phyloP scores from a whole-genome alignment of 1,140 invertebrate genomes.

The Drosophila pachea region DNA sequence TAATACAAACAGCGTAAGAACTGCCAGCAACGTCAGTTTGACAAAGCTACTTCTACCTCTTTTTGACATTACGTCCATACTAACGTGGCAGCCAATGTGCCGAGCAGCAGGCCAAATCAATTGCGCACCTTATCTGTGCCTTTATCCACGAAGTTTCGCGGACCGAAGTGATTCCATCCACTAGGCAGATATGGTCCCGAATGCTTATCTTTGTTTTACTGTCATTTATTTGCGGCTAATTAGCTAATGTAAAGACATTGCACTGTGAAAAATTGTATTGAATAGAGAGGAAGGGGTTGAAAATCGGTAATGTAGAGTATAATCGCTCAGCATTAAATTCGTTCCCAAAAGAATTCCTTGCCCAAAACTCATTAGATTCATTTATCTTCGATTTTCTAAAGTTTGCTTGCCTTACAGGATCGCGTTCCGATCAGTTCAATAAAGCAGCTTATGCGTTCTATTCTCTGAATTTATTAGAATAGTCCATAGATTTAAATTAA shows the following conservation, averaged over 20 bases:
- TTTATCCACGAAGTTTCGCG: background rate
- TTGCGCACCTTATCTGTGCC: conserved; percentile 3
- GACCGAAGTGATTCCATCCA: background rate
- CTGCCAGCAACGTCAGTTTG: conserved; percentile 35
- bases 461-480: no score
- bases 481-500: no score
- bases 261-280: conserved; percentile 6
- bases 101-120: background rate
- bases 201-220: conserved; percentile 12
- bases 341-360: no score
- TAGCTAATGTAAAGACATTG: conserved; percentile 8
- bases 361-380: no score
- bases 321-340: no score
- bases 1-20: conserved; percentile 29
- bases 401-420: no score
- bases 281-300: no score
- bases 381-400: no score
- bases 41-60: conserved; percentile 45
- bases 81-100: conserved; percentile 5
- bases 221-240: conserved; percentile 1
- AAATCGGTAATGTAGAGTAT: no score
- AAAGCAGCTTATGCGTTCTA: no score
- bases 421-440: no score
- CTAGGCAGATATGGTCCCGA: conserved; percentile 8
- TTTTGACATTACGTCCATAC: conserved; percentile 50